Evolutionary conservation across 92 coral and sea anemone genomes (phyloP).

Genomic region (Phymanthus crucifer): DNA sequence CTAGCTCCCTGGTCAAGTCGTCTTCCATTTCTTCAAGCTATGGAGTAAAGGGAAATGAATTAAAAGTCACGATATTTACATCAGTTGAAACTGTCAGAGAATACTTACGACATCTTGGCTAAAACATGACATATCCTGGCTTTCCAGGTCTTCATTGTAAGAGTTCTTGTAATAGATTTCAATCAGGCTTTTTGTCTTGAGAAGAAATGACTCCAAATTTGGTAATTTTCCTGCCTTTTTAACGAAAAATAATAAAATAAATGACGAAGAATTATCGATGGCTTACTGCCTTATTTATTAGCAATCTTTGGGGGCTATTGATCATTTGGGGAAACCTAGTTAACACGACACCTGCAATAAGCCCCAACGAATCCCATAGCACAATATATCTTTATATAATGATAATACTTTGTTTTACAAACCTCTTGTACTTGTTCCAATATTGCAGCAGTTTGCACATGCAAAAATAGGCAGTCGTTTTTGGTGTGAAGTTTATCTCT

Average conservation of each 20-base stretch:
- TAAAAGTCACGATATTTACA: background rate
- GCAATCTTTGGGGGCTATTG: too few species aligned
- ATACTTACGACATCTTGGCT: background rate
- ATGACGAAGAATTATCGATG: too few species aligned
- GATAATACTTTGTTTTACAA: too few species aligned
- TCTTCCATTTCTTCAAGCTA: background rate
- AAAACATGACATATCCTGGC: background rate
- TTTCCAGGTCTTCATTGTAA: background rate
- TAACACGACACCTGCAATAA: too few species aligned
- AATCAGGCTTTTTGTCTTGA: too few species aligned
- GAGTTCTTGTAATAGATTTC: background rate
- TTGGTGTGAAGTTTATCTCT: background rate
- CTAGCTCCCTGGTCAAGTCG: too few species aligned
- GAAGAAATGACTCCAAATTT: background rate
- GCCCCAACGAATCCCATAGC: background rate
- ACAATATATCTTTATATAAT: too few species aligned
- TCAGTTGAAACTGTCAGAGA: background rate
- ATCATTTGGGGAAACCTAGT: too few species aligned
- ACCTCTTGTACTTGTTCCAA: background rate
- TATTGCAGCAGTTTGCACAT: background rate
- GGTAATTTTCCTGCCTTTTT: too few species aligned
- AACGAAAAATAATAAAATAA: too few species aligned
- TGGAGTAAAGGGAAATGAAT: background rate
- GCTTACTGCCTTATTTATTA: too few species aligned
- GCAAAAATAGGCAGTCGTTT: background rate